Evolutionary conservation across 2,113 vertebrate genomes (phyloP).

Genomic region (Miniopterus natalensis): DNA sequence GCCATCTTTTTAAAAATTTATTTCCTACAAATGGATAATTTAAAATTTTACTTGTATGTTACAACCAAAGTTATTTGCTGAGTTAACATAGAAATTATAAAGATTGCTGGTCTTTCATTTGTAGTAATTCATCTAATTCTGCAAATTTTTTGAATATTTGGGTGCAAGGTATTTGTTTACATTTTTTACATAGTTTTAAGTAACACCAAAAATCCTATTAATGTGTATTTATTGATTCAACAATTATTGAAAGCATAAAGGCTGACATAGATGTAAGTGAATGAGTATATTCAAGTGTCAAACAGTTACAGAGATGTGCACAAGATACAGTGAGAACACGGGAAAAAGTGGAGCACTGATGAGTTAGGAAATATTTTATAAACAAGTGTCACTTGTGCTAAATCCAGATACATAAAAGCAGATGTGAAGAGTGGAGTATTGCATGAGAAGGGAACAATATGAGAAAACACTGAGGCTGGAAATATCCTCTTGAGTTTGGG

Average conservation of each 20-base stretch:
- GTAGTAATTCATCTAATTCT: neutral
- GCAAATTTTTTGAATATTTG: neutral
- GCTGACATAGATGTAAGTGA: neutral
- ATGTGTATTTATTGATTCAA: too few relatives aligned
- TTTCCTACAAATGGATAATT: slow-evolving; percentile 3
- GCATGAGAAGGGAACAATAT: neutral
- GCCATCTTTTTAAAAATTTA: neutral
- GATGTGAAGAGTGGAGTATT: neutral
- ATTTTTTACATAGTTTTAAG: neutral
- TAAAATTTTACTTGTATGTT: slow-evolving; percentile 4
- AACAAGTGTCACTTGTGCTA: neutral
- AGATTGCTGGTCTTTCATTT: neutral
- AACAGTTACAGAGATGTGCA: rapidly evolving
- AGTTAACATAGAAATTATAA: neutral
- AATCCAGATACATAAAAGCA: neutral
- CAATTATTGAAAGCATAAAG: neutral
- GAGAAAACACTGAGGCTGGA: neutral
- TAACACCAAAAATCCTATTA: neutral
- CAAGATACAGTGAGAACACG: neutral
- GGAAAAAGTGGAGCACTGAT: rapidly evolving
- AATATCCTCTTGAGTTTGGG: neutral
- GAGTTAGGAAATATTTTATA: neutral
- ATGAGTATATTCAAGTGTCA: neutral
- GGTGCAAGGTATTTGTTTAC: neutral
- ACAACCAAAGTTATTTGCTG: neutral